phyloP scores from a whole-genome alignment of 2,113 vertebrate species.

The Actenoides hombroni region DNA sequence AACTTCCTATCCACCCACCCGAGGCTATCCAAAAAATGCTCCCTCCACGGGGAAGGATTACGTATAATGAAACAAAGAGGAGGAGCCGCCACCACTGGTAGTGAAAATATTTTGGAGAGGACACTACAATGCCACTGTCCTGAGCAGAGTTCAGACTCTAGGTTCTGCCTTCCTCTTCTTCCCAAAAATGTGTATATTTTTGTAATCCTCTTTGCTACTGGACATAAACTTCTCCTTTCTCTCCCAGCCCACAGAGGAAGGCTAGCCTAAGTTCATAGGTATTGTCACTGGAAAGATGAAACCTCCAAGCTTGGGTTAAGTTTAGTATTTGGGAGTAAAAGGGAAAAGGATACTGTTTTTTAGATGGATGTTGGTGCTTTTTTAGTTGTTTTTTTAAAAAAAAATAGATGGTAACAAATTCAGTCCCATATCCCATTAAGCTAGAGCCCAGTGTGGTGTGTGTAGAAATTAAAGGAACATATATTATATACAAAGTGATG shows the following conservation, averaged over 20 bases:
- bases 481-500: slow-evolving; percentile 5
- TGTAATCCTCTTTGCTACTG: slow-evolving; percentile 56
- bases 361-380: slow-evolving; percentile 67
- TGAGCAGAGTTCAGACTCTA: slow-evolving; percentile 35
- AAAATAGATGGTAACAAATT: slow-evolving; percentile 33
- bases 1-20: slow-evolving; percentile 72
- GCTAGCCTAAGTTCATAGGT: slow-evolving; percentile 28
- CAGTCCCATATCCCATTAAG: slow-evolving; percentile 40
- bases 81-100: not conserved
- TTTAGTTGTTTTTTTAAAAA: not conserved
- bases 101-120: slow-evolving; percentile 38
- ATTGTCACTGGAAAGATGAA: slow-evolving; percentile 20
- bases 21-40: slow-evolving; percentile 73
- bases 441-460: slow-evolving; percentile 47
- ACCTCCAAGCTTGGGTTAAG: slow-evolving; percentile 34
- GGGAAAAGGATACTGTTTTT: slow-evolving; percentile 63
- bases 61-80: slow-evolving; percentile 74
- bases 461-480: slow-evolving; percentile 34
- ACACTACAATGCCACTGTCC: slow-evolving; percentile 49
- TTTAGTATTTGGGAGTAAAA: slow-evolving; percentile 58
- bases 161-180: slow-evolving; percentile 38
- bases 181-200: slow-evolving; percentile 66
- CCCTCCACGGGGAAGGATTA: slow-evolving; percentile 82
- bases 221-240: slow-evolving; percentile 36
- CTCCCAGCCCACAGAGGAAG: slow-evolving; percentile 36